A percentile compares a stretch with the other conserved stretches of the same genome.
phyloP scores from a whole-genome alignment of 1,140 invertebrate genomes.

The Tetragonula clypearis region DNA sequence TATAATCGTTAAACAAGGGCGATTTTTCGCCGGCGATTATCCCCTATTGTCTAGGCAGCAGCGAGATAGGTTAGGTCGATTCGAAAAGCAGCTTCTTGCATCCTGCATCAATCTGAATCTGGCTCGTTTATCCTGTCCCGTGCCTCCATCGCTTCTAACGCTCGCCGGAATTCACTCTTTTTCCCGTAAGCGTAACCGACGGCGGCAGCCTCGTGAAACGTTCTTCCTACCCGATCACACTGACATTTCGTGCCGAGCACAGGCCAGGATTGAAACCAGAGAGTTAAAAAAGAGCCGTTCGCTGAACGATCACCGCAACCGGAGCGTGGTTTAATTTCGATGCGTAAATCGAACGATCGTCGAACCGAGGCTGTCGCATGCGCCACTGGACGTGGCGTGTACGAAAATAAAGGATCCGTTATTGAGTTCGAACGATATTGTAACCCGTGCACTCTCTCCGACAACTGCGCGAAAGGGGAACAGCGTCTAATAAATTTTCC shows the following conservation, averaged over 20 bases:
- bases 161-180: constrained; percentile 31
- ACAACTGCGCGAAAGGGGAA: background rate
- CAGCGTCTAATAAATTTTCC: constrained; percentile 48
- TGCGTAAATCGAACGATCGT: constrained; percentile 62
- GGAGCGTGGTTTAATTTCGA: constrained; percentile 64
- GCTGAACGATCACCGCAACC: constrained; percentile 48
- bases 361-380: background rate
- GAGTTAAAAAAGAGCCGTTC: constrained; percentile 56
- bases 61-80: constrained; percentile 21
- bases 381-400: constrained; percentile 33
- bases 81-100: constrained; percentile 51
- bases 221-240: constrained; percentile 29
- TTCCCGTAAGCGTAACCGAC: constrained; percentile 17
- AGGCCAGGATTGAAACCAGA: constrained; percentile 27
- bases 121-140: constrained; percentile 48
- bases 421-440: constrained; percentile 43
- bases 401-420: constrained; percentile 53
- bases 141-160: constrained; percentile 8
- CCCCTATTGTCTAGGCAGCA: constrained; percentile 16
- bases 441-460: constrained; percentile 21
- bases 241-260: constrained; percentile 26
- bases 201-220: constrained; percentile 25
- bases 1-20: constrained; percentile 28
- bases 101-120: constrained; percentile 62
- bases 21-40: constrained; percentile 50